A percentile compares a stretch with the other conserved stretches of the same genome.
These are phyloP conservation scores for Thalpophila matura DNA, from an alignment of 2,888 invertebrate species.

Conservation along the genomic window DNA sequence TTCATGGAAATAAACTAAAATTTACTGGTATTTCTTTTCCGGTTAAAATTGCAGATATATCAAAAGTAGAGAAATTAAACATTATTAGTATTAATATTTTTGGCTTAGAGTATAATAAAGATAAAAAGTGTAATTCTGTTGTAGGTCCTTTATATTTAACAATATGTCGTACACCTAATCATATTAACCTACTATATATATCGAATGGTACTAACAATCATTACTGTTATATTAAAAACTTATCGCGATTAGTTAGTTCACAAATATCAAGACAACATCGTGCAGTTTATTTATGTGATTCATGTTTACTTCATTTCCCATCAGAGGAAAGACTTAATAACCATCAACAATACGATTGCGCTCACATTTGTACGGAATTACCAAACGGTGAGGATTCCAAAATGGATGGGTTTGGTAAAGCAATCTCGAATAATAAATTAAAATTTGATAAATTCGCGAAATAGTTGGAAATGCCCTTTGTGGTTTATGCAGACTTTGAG, in stretches of 20 bases:
- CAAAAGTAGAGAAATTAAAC: slow-evolving; percentile 59
- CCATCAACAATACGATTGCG: too few relatives aligned
- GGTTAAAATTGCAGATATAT: slow-evolving; percentile 56
- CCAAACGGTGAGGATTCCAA: not conserved
- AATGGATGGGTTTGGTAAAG: slow-evolving; percentile 15
- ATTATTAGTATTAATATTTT: slow-evolving; percentile 63
- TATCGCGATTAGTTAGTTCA: slow-evolving; percentile 53
- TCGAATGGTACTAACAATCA: slow-evolving; percentile 37
- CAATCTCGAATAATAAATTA: slow-evolving; percentile 1
- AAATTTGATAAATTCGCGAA: slow-evolving; percentile 3
- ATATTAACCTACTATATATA: slow-evolving; percentile 60
- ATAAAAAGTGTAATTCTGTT: slow-evolving; percentile 23
- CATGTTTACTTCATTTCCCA: not conserved
- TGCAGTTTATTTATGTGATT: slow-evolving; percentile 1
- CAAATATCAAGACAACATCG: slow-evolving; percentile 2
- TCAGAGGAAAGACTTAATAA: not conserved
- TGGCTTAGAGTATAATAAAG: slow-evolving; percentile 54
- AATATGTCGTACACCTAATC: slow-evolving; percentile 31
- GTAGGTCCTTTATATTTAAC: slow-evolving; percentile 59
- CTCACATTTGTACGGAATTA: slow-evolving; percentile 4
- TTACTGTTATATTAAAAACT: slow-evolving; percentile 61
- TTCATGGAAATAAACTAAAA: slow-evolving; percentile 47
- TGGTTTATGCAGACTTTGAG: slow-evolving; percentile 57
- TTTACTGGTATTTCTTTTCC: slow-evolving; percentile 58
- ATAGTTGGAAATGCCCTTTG: slow-evolving; percentile 10